Percentiles rank a stretch among this genome's conserved stretches.
These are phyloP conservation scores for Xylocopa sonorina DNA, from an alignment of 1,140 invertebrate species.

Conservation along the genomic window DNA sequence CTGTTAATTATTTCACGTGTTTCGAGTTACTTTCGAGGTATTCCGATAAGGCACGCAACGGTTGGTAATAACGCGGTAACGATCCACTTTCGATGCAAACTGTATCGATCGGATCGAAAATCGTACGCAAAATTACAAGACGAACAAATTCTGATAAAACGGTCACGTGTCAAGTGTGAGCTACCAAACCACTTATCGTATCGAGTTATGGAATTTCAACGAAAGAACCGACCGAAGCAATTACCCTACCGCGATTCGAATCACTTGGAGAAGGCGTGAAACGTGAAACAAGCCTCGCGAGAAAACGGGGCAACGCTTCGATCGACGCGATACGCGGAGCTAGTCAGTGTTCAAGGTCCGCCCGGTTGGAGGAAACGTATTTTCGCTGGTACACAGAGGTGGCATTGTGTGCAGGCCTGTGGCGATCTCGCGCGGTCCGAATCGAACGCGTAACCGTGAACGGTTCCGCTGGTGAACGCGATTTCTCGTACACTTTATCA, in stretches of 20 bases:
- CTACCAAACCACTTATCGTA: too few species aligned
- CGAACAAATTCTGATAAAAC: too few species aligned
- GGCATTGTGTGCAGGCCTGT: not conserved
- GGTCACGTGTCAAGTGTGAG: too few species aligned
- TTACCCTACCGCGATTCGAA: not conserved
- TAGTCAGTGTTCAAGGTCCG: conserved; percentile 55
- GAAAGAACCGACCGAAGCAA: not conserved
- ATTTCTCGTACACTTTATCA: conserved; percentile 50
- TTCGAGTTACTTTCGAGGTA: too few species aligned
- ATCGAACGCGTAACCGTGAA: conserved; percentile 15
- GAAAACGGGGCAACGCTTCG: not conserved
- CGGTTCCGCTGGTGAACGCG: conserved; percentile 8
- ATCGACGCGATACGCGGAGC: conserved; percentile 35
- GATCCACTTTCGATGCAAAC: too few species aligned
- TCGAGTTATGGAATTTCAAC: too few species aligned
- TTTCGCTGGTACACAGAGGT: conserved; percentile 4
- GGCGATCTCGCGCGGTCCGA: not conserved
- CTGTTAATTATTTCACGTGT: too few species aligned
- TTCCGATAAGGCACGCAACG: too few species aligned
- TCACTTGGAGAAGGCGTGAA: not conserved
- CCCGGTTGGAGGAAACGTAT: conserved; percentile 3
- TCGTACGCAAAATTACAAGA: too few species aligned
- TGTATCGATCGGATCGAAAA: too few species aligned
- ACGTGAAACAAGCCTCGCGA: not conserved
- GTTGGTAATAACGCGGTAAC: too few species aligned